phyloP scores from a whole-genome alignment of 2,888 invertebrate species.

The Neoscelio sp. region DNA sequence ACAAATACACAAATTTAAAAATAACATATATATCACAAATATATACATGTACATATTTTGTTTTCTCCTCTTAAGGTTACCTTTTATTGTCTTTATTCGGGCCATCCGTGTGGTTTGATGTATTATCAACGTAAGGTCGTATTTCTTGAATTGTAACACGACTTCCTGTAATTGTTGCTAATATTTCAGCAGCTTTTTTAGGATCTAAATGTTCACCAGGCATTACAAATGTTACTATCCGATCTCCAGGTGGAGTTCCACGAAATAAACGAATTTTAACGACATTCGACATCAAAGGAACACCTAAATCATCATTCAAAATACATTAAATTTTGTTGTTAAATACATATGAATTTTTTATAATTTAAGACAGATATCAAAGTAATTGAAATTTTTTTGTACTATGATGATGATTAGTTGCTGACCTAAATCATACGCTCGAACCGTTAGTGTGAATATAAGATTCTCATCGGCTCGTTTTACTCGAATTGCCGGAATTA shows the following conservation, averaged over 20 bases:
- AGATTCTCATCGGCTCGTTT: conserved; percentile 84
- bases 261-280: conserved; percentile 86
- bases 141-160: conserved; percentile 90
- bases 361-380: too few species aligned
- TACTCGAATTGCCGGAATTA: conserved; percentile 74
- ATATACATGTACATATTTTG: too few species aligned
- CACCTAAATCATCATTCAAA: conserved; percentile 82
- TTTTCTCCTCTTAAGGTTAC: too few species aligned
- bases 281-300: conserved; percentile 90
- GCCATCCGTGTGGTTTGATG: conserved; percentile 45
- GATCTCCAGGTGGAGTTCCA: conserved; percentile 87
- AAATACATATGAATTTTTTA: too few species aligned
- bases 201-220: conserved; percentile 91
- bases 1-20: background rate
- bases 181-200: conserved; percentile 89
- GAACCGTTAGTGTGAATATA: conserved; percentile 88
- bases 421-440: conserved; percentile 92
- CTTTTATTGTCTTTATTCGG: conserved; percentile 73
- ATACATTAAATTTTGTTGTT: conserved; percentile 24
- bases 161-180: conserved; percentile 91
- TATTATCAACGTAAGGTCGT: conserved; percentile 85
- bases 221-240: conserved; percentile 92
- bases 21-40: background rate
- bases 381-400: too few species aligned
- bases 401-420: too few species aligned